Percentiles rank a stretch among this genome's conserved stretches.
Evolutionary conservation across 2,113 vertebrate genomes (phyloP).

Genomic region (Telmatochromis sp.): DNA sequence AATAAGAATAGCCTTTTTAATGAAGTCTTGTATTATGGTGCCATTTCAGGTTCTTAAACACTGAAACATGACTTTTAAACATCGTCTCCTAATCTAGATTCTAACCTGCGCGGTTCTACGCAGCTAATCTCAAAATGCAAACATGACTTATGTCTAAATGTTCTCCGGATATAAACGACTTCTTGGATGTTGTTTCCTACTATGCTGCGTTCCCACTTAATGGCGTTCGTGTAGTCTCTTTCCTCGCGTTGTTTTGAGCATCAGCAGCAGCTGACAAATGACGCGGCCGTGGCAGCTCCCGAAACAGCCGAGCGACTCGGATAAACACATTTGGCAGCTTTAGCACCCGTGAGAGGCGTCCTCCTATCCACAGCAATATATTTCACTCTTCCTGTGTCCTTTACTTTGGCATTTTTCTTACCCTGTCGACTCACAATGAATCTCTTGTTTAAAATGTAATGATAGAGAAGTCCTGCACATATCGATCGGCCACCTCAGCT

Average conservation of each 20-base stretch:
- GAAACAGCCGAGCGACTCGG: slow-evolving; percentile 45
- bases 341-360: slow-evolving; percentile 29
- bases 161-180: neutral
- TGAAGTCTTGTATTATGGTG: neutral
- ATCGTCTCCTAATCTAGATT: neutral
- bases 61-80: rapidly evolving
- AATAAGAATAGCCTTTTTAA: neutral
- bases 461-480: slow-evolving; percentile 50
- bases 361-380: slow-evolving; percentile 41
- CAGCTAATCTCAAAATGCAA: neutral
- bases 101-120: rapidly evolving
- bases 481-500: slow-evolving; percentile 65
- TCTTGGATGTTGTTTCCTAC: neutral
- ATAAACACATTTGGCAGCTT: slow-evolving; percentile 58
- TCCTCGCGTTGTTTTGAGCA: neutral
- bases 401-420: slow-evolving; percentile 63
- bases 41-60: neutral
- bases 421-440: slow-evolving; percentile 58
- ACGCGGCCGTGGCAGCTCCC: slow-evolving; percentile 22
- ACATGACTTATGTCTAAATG: neutral
- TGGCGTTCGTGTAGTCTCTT: neutral
- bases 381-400: slow-evolving; percentile 57
- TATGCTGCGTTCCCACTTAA: neutral
- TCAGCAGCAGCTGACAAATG: slow-evolving; percentile 17
- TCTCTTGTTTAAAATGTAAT: slow-evolving; percentile 61